Evolutionary conservation across 2,113 vertebrate species (phyloP).

Genomic region (Gnathonemus longibarbis): DNA sequence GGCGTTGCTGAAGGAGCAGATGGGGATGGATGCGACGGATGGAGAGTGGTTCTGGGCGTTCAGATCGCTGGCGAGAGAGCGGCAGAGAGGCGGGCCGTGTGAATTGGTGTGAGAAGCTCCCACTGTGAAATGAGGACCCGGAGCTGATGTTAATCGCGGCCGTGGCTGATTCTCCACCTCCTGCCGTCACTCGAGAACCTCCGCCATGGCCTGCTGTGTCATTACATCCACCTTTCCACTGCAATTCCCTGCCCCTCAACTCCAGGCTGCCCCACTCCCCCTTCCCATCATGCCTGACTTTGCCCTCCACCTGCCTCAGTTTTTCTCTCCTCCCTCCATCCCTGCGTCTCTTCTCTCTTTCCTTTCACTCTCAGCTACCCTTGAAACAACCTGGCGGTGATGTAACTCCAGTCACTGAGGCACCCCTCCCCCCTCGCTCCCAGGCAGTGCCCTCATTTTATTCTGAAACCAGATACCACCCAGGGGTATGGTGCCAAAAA

Average conservation of each 20-base stretch:
- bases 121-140: not conserved
- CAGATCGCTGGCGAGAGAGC: not conserved
- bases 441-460: not conserved
- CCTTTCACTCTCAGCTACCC: slow-evolving; percentile 35
- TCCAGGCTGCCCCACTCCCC: not conserved
- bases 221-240: not conserved
- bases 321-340: not conserved
- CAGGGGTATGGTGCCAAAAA: not conserved
- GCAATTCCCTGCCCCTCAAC: not conserved
- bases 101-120: not conserved
- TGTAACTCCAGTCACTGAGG: slow-evolving; percentile 52
- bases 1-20: not conserved
- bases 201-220: not conserved
- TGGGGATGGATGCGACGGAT: not conserved
- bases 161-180: not conserved
- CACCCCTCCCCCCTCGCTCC: not conserved
- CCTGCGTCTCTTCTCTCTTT: not conserved
- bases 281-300: not conserved
- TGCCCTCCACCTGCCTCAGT: not conserved
- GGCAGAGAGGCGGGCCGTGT: not conserved
- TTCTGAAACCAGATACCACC: slow-evolving; percentile 8
- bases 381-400: slow-evolving; percentile 50
- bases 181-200: not conserved
- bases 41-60: not conserved
- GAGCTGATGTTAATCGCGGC: not conserved